Conservation (phyloP, 2,888 invertebrate genomes). For the Bellardia pandia region DNA sequence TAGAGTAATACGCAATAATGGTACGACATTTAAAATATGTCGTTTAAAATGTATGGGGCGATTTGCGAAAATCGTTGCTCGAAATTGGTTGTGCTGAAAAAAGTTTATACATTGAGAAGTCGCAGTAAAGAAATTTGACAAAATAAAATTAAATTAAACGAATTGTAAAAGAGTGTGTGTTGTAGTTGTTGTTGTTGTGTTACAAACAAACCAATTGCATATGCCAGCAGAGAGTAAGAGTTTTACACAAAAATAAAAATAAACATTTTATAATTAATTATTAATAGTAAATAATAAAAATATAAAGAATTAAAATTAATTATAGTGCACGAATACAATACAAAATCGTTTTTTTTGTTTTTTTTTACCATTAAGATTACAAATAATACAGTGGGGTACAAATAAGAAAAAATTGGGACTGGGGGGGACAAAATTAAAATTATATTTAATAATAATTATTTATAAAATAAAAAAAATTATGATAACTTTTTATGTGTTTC, state of each 20-base stretch:
- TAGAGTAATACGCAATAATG: background rate
- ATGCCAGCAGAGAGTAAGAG: slow-evolving; percentile 73
- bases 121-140: slow-evolving; percentile 59
- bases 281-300: slow-evolving; percentile 56
- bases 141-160: slow-evolving; percentile 67
- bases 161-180: slow-evolving; percentile 55
- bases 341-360: slow-evolving; percentile 41
- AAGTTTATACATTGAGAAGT: slow-evolving; percentile 69
- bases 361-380: slow-evolving; percentile 60
- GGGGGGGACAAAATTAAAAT: slow-evolving; percentile 56
- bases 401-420: background rate
- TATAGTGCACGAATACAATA: slow-evolving; percentile 56
- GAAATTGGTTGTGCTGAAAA: background rate
- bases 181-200: slow-evolving; percentile 33
- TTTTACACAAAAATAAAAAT: slow-evolving; percentile 67
- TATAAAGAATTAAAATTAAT: slow-evolving; percentile 61
- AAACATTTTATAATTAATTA: slow-evolving; percentile 56
- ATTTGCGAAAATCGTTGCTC: background rate
- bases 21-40: slow-evolving; percentile 65
- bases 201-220: slow-evolving; percentile 72
- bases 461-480: slow-evolving; percentile 66
- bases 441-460: slow-evolving; percentile 73
- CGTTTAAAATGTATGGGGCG: background rate
- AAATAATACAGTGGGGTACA: slow-evolving; percentile 66
- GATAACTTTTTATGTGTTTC: slow-evolving; percentile 59